A percentile compares a stretch with the other conserved stretches of the same genome.
phyloP scores from a whole-genome alignment of 2,888 invertebrate genomes.

The Clunio marinus region DNA sequence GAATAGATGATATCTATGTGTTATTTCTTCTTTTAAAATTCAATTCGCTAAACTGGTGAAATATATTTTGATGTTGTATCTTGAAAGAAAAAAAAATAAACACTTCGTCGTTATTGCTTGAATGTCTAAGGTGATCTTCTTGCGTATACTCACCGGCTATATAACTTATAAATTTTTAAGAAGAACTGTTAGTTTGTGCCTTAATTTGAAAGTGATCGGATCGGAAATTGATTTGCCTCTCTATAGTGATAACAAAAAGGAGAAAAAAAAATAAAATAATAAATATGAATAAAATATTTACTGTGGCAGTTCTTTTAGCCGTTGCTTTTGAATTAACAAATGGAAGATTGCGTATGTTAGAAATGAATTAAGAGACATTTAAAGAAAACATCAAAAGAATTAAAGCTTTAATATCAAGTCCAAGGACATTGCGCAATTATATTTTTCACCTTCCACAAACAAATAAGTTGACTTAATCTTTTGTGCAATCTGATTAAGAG shows the following conservation, averaged over 20 bases:
- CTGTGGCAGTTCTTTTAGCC: not conserved
- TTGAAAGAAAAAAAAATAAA: not conserved
- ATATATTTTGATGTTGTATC: no score
- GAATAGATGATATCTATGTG: no score
- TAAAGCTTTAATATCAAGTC: no score
- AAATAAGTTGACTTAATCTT: not conserved
- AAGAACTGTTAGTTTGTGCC: not conserved
- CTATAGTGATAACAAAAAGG: no score
- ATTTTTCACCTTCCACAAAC: not conserved
- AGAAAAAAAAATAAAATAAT: no score
- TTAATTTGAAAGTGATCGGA: not conserved
- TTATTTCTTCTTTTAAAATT: no score
- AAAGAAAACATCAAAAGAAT: no score
- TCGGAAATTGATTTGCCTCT: no score
- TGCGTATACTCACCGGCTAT: not conserved
- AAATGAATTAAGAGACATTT: not conserved
- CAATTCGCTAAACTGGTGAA: no score
- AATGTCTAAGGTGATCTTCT: slow-evolving; percentile 9
- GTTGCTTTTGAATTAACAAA: not conserved
- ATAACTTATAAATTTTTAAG: not conserved
- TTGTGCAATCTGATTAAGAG: no score
- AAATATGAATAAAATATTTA: not conserved
- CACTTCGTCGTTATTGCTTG: not conserved
- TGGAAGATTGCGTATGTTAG: slow-evolving; percentile 23
- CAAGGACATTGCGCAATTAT: no score